These are phyloP conservation scores for Helostoma temminkii DNA, from an alignment of 2,797 vertebrate genomes.

Conservation along the genomic window DNA sequence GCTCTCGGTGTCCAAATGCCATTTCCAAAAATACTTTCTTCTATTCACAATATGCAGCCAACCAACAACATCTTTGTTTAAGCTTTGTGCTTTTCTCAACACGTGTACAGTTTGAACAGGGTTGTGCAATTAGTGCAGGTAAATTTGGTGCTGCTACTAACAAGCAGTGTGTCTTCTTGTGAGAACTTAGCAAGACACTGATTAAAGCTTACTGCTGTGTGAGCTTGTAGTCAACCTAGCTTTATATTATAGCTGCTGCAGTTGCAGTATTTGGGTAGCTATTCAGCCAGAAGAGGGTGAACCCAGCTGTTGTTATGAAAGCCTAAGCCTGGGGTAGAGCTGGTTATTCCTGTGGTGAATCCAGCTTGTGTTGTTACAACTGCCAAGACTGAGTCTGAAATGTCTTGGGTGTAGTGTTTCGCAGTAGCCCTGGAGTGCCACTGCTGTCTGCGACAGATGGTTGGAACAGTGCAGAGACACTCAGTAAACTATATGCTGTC, in stretches of 20 bases:
- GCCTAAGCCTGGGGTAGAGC: constrained; percentile 6
- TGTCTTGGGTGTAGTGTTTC: constrained; percentile 51
- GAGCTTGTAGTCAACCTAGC: neutral
- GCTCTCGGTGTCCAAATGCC: neutral
- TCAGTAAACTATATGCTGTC: constrained; percentile 60
- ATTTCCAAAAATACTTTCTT: neutral
- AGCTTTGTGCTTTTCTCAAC: neutral
- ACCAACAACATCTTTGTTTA: neutral
- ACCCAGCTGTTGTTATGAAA: constrained; percentile 42
- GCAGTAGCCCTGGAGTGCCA: constrained; percentile 49
- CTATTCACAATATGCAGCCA: neutral
- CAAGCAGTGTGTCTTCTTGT: neutral
- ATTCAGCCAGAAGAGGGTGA: neutral
- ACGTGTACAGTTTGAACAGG: neutral
- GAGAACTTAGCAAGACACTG: constrained; percentile 5
- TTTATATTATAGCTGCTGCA: constrained; percentile 10
- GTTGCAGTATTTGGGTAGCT: constrained; percentile 17
- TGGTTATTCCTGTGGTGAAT: constrained; percentile 45
- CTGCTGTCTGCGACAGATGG: constrained; percentile 67
- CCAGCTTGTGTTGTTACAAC: constrained; percentile 47
- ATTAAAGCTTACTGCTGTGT: constrained; percentile 15
- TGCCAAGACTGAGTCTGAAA: constrained; percentile 36
- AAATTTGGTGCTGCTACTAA: neutral
- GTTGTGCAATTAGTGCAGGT: neutral
- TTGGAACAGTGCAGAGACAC: constrained; percentile 53